phyloP scores from a whole-genome alignment of 1,140 invertebrate species.

The Glomeris maerens region DNA sequence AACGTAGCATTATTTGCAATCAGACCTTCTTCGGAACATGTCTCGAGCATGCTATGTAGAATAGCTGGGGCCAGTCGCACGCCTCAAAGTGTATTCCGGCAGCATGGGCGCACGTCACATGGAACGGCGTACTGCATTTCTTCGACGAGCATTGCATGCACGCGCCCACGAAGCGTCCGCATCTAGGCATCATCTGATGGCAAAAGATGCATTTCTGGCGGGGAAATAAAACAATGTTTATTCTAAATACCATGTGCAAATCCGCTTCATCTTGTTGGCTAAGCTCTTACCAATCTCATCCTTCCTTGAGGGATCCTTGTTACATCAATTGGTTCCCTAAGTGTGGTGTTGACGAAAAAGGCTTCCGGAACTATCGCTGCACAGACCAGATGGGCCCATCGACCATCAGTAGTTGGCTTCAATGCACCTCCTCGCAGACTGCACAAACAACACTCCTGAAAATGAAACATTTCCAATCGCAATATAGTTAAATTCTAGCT shows the following conservation, averaged over 20 bases:
- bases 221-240: conserved; percentile 12
- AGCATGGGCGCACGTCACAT: conserved; percentile 37
- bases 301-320: conserved; percentile 22
- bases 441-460: conserved; percentile 37
- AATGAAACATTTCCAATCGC: conserved; percentile 22
- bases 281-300: conserved; percentile 26
- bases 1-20: background rate
- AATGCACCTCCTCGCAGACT: conserved; percentile 45
- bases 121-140: conserved; percentile 32
- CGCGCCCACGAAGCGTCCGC: conserved; percentile 15
- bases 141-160: conserved; percentile 35
- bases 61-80: conserved; percentile 32
- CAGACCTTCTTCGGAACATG: conserved; percentile 24
- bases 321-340: conserved; percentile 35
- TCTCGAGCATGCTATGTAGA: conserved; percentile 37
- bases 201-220: conserved; percentile 21
- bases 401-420: conserved; percentile 41
- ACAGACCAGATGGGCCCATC: conserved; percentile 42
- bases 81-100: conserved; percentile 32
- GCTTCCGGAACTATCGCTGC: conserved; percentile 35
- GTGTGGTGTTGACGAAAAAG: conserved; percentile 20
- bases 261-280: background rate
- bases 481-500: conserved; percentile 22
- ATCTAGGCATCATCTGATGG: conserved; percentile 9
- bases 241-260: too few species aligned